These are phyloP conservation scores for Pachyuromys duprasi DNA, from an alignment of 2,797 vertebrate species.

Conservation along the genomic window DNA sequence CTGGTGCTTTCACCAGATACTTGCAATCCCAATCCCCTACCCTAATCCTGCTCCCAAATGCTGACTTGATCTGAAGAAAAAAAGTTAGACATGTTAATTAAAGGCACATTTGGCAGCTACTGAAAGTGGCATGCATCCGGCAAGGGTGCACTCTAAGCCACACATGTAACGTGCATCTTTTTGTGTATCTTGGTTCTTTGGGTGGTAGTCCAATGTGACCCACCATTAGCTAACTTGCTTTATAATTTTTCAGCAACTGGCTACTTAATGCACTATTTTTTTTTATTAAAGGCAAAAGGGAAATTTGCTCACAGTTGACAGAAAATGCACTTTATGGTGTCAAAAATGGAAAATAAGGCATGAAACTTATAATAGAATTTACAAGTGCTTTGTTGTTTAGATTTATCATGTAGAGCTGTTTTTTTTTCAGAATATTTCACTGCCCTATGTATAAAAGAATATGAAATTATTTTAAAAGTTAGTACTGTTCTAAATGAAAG, in stretches of 20 bases:
- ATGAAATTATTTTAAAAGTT: slow-evolving; percentile 72
- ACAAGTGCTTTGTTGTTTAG: slow-evolving; percentile 77
- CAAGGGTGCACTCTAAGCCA: slow-evolving; percentile 69
- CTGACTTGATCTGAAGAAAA: slow-evolving; percentile 79
- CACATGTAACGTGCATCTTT: slow-evolving; percentile 54
- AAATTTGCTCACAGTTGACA: slow-evolving; percentile 83
- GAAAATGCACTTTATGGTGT: slow-evolving; percentile 84
- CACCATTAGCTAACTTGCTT: slow-evolving; percentile 71
- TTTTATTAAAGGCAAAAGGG: slow-evolving; percentile 84
- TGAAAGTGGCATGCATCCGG: slow-evolving; percentile 81
- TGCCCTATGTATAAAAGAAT: slow-evolving; percentile 58
- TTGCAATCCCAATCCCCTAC: slow-evolving; percentile 74
- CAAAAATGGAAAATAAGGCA: slow-evolving; percentile 84
- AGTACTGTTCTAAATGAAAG: slow-evolving; percentile 64
- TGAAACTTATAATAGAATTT: slow-evolving; percentile 75
- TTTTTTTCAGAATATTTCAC: slow-evolving; percentile 71
- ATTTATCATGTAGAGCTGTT: slow-evolving; percentile 68
- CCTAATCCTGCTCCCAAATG: slow-evolving; percentile 54
- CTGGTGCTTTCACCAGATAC: slow-evolving; percentile 77
- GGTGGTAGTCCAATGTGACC: slow-evolving; percentile 49
- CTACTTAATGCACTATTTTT: slow-evolving; percentile 80
- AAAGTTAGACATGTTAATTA: slow-evolving; percentile 79
- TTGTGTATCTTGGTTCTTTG: slow-evolving; percentile 50
- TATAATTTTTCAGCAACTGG: slow-evolving; percentile 79
- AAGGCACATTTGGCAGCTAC: slow-evolving; percentile 87